Percentiles rank a stretch among this genome's conserved stretches.
Conservation (phyloP, 2,113 vertebrate species). For the Trogon melanurus region DNA sequence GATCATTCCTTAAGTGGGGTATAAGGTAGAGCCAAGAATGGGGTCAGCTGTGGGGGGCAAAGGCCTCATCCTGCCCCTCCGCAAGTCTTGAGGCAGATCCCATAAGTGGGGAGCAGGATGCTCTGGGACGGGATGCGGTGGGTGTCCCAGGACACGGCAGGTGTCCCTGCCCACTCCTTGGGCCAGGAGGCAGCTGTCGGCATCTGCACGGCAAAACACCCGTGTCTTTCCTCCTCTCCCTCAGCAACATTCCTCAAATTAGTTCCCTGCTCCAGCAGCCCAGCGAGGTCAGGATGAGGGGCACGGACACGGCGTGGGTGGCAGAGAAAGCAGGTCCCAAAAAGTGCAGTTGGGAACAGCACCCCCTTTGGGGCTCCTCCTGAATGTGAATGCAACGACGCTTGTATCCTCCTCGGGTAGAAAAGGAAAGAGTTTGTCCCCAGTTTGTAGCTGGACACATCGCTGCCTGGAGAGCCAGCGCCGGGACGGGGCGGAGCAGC, state of each 20-base stretch:
- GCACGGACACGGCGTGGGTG: accelerated
- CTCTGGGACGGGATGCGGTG: background rate
- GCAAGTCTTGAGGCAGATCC: background rate
- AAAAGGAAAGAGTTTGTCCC: background rate
- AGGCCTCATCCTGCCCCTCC: background rate
- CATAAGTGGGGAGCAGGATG: background rate
- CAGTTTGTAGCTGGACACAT: background rate
- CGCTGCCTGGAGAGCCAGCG: background rate
- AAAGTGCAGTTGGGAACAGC: background rate
- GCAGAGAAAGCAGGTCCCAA: background rate
- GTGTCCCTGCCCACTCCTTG: background rate
- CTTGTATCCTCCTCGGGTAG: background rate
- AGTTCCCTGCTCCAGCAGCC: background rate
- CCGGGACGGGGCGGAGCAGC: background rate
- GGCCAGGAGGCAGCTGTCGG: background rate
- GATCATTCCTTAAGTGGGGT: too few relatives aligned
- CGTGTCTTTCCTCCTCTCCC: background rate
- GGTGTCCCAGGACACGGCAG: background rate
- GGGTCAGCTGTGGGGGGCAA: background rate
- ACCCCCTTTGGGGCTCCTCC: background rate
- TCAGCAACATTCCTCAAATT: background rate
- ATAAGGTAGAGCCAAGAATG: background rate
- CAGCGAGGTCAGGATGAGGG: background rate
- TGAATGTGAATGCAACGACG: background rate
- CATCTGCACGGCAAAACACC: background rate